Conservation (phyloP, 2,888 invertebrate species). For the Furcula furcula region DNA sequence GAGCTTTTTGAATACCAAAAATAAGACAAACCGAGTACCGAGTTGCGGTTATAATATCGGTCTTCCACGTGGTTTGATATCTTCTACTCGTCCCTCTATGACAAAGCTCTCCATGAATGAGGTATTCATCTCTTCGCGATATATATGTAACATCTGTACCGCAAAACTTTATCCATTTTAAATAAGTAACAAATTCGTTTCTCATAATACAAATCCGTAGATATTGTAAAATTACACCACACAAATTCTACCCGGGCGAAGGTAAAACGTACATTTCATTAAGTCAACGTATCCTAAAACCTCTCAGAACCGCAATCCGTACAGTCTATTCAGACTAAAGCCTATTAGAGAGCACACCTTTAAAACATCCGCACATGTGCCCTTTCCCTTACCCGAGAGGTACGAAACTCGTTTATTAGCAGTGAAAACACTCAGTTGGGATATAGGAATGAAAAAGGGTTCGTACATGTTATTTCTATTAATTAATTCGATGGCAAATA, state of each 20-base stretch:
- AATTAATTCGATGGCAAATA: background rate
- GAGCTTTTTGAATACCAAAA: too few species aligned
- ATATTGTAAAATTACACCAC: background rate
- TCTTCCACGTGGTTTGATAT: too few species aligned
- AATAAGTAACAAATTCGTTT: too few species aligned
- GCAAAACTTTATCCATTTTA: too few species aligned
- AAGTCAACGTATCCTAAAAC: constrained; percentile 49
- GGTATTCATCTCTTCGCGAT: too few species aligned
- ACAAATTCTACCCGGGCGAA: constrained; percentile 18
- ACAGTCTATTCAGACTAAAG: constrained; percentile 41
- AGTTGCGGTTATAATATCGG: too few species aligned
- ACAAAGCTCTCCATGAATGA: too few species aligned
- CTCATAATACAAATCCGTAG: background rate
- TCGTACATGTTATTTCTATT: background rate
- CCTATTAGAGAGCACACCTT: constrained; percentile 50
- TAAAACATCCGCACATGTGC: constrained; percentile 39
- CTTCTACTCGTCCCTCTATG: too few species aligned
- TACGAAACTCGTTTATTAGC: constrained; percentile 29
- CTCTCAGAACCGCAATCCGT: constrained; percentile 43
- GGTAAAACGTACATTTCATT: constrained; percentile 43
- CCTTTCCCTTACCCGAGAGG: constrained; percentile 27
- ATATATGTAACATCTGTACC: too few species aligned
- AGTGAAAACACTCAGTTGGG: constrained; percentile 34
- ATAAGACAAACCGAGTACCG: too few species aligned
- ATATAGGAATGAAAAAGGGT: constrained; percentile 13